phyloP scores from a whole-genome alignment of 2,888 invertebrate species.

The Epirrhoe alternata region DNA sequence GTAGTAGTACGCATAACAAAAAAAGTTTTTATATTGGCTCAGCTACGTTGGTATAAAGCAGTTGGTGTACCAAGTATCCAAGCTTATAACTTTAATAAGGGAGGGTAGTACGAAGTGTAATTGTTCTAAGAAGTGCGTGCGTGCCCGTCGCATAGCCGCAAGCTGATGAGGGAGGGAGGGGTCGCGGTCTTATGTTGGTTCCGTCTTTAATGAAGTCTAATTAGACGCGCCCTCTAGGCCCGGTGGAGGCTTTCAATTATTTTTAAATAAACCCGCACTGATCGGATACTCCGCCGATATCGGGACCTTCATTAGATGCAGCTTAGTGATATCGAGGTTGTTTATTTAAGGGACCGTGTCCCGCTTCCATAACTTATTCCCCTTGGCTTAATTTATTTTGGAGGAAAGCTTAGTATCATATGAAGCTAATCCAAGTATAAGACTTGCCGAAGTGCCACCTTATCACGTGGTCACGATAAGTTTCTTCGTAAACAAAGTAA shows the following conservation, averaged over 20 bases:
- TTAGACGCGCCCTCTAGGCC: slow-evolving; percentile 15
- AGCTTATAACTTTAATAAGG: neutral
- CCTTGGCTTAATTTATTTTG: neutral
- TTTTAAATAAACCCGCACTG: slow-evolving; percentile 16
- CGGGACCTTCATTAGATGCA: slow-evolving; percentile 8
- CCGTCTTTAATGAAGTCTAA: slow-evolving; percentile 12
- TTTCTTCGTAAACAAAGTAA: slow-evolving; percentile 33
- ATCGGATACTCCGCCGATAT: slow-evolving; percentile 10
- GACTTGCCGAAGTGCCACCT: slow-evolving; percentile 7
- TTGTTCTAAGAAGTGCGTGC: neutral
- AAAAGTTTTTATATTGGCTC: too few species aligned
- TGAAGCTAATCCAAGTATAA: neutral
- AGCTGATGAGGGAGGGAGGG: neutral
- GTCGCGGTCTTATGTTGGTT: neutral
- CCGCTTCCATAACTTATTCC: too few species aligned
- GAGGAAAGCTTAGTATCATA: neutral
- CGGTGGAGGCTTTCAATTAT: slow-evolving; percentile 18
- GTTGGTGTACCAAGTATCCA: too few species aligned
- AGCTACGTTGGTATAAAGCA: too few species aligned
- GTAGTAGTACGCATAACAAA: too few species aligned
- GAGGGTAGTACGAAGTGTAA: neutral
- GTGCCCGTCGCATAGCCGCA: neutral
- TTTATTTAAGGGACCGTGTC: neutral
- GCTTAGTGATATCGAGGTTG: neutral
- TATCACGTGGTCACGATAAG: slow-evolving; percentile 22